A percentile compares a stretch with the other conserved stretches of the same genome.
phyloP scores from a whole-genome alignment of 1,140 invertebrate species.

The Hylaeus anthracinus region DNA sequence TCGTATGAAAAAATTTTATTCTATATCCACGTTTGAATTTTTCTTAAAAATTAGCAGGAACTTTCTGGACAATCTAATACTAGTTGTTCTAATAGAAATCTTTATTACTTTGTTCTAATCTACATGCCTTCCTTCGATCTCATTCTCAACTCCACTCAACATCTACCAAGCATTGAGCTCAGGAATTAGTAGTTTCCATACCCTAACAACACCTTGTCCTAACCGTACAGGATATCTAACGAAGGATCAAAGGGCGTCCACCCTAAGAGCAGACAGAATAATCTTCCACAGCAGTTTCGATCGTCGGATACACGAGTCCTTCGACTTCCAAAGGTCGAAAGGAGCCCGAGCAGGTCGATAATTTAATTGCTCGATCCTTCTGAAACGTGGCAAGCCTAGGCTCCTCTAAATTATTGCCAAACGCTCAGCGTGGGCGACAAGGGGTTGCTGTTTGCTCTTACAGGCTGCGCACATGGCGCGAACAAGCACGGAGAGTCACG shows the following conservation, averaged over 20 bases:
- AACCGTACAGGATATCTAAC: too few relatives aligned
- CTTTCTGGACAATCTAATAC: too few relatives aligned
- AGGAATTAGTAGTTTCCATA: too few relatives aligned
- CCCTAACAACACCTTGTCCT: neutral
- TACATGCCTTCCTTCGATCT: too few relatives aligned
- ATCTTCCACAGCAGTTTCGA: conserved; percentile 21
- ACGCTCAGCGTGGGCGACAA: neutral
- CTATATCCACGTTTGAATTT: too few relatives aligned
- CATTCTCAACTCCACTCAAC: too few relatives aligned
- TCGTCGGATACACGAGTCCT: neutral
- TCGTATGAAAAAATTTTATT: too few relatives aligned
- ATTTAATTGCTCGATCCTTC: conserved; percentile 9
- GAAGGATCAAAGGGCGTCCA: neutral
- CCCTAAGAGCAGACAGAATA: neutral
- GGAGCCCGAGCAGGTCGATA: neutral
- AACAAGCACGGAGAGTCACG: conserved; percentile 33
- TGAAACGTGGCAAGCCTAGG: neutral
- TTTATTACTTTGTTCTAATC: neutral
- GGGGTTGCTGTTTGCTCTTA: conserved; percentile 3
- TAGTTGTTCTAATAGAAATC: too few relatives aligned
- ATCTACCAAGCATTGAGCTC: too few relatives aligned
- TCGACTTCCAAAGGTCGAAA: neutral
- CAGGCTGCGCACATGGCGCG: neutral
- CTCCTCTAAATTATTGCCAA: neutral
- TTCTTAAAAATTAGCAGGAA: too few relatives aligned